These are phyloP conservation scores for Scylla paramamosain DNA, from an alignment of 1,140 invertebrate genomes.

Conservation along the genomic window DNA sequence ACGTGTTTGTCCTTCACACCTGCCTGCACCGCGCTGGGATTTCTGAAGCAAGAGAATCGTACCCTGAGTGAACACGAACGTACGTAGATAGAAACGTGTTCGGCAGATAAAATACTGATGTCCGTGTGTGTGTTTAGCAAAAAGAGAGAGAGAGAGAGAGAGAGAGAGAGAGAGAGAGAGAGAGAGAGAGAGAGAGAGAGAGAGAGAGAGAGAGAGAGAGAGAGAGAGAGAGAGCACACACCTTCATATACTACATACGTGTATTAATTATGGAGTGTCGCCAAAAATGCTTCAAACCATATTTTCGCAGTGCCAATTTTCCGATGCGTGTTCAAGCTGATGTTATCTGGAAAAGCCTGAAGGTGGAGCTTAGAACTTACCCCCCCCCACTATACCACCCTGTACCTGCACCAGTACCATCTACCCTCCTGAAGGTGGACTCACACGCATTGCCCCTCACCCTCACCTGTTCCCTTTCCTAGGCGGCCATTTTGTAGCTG, in stretches of 20 bases:
- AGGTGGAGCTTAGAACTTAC: background rate
- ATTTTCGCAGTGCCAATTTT: background rate
- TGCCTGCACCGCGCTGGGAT: background rate
- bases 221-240: background rate
- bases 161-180: no score
- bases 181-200: no score
- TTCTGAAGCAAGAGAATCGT: constrained; percentile 8
- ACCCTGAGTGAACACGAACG: background rate
- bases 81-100: background rate
- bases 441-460: background rate
- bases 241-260: background rate
- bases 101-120: background rate
- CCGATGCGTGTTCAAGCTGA: background rate
- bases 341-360: background rate
- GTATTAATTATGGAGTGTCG: background rate
- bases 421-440: background rate
- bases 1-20: background rate
- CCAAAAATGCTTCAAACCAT: background rate
- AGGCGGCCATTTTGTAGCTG: background rate
- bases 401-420: no score
- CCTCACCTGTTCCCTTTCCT: no score
- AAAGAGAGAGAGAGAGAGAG: no score
- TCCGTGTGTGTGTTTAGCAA: background rate
- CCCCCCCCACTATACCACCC: no score
- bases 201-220: no score